phyloP scores from a whole-genome alignment of 2,888 invertebrate genomes.

The Calameuta filiformis region DNA sequence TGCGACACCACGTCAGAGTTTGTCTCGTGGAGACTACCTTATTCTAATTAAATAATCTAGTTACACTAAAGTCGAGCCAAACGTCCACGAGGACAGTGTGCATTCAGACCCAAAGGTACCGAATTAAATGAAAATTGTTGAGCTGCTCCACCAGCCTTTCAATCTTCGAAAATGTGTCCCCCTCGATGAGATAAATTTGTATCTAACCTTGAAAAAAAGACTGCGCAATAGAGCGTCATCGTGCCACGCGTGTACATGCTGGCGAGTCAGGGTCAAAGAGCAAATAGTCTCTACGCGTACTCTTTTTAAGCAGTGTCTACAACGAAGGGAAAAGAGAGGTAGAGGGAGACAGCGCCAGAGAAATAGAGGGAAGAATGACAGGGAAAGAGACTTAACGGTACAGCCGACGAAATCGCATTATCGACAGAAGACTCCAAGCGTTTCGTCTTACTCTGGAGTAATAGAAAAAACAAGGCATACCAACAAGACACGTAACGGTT shows the following conservation, averaged over 20 bases:
- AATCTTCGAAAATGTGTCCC: not conserved
- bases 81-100: not conserved
- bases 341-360: not conserved
- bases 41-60: constrained; percentile 39
- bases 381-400: not conserved
- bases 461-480: not conserved
- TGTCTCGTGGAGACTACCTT: constrained; percentile 44
- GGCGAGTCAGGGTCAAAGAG: constrained; percentile 19
- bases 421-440: not conserved
- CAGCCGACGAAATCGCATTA: not conserved
- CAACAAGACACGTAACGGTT: not conserved
- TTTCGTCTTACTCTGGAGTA: not conserved
- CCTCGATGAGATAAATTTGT: not conserved
- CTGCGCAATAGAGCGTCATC: not conserved
- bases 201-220: not conserved
- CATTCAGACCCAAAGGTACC: not conserved
- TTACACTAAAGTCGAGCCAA: constrained; percentile 21
- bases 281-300: constrained; percentile 17
- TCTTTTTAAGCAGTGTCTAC: not conserved
- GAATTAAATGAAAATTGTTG: not conserved
- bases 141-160: not conserved
- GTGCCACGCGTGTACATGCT: constrained; percentile 10
- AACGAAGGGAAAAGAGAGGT: constrained; percentile 1
- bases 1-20: constrained; percentile 55
- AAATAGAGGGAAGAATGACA: not conserved